Evolutionary conservation across 1,140 invertebrate genomes (phyloP), one percentile per base, ranked within the genome.

Genomic region (Trissolcus basalis): DNA sequence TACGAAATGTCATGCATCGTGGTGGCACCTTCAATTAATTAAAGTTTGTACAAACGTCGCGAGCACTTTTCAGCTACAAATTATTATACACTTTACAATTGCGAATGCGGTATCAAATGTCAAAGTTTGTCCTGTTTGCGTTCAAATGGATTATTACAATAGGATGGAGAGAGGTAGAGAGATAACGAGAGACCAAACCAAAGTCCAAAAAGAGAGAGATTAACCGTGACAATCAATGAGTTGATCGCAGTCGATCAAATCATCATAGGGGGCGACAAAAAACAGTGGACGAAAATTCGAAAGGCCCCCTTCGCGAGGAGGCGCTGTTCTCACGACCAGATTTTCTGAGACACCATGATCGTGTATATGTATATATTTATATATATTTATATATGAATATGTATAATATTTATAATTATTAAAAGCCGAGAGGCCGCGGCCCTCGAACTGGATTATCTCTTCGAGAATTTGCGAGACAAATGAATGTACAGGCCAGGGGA

Each of bases 321-420:
- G 44, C 19, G 2, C 1, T 27, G 58, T 71, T 68, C 19, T 65
- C 63, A 54, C 63, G 58, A 68, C 75, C 75, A 77, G 68, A 72
- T 70, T 77, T 72, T 59, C 60, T 58, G 58, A 77, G 75, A 77
- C 75, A 77, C 75, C 75, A 77, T 77, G 75, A 77, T 64, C 53
- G 68, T 55, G 33, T 64, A 53, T 71, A 53, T 63, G 56, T 63
- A 49, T 71, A 48, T 55, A 33, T 33, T 33, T 50, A 50, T 33
- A 48, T 19, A 19, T 48, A 19, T 48, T 9, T 53, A 41, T 53
- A 41, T 59, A 67, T 70, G 67, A 77, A 73, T 82, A 79, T 82
- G 76, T 81, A 81, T 82, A 78, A 79, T 82, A 80, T 79, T 77
- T 81, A 82, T 82, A 80, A 81, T 80, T 78, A 77, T 80, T 82